Evolutionary conservation across 2,797 vertebrate species (phyloP).

Genomic region (Huso huso): DNA sequence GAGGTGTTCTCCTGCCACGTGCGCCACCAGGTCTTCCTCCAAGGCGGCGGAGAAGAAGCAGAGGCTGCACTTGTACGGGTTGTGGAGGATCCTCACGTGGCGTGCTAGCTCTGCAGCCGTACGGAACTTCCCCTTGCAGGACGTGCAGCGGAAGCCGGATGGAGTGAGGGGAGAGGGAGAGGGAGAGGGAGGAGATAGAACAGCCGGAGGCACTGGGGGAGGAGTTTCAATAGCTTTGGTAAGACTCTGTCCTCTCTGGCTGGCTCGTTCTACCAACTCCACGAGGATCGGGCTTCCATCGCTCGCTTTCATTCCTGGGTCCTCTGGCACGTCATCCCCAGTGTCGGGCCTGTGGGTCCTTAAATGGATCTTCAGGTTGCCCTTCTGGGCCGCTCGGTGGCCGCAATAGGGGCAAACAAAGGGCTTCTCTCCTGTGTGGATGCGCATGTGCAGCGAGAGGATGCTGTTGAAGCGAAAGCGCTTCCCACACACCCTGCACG

Average conservation of each 20-base stretch:
- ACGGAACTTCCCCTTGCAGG: slow-evolving; percentile 89
- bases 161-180: slow-evolving; percentile 35
- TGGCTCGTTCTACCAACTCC: slow-evolving; percentile 24
- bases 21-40: slow-evolving; percentile 76
- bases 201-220: slow-evolving; percentile 55
- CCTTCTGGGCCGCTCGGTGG: slow-evolving; percentile 55
- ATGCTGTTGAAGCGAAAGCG: slow-evolving; percentile 90
- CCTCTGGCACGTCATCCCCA: slow-evolving; percentile 39
- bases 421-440: slow-evolving; percentile 62
- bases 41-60: slow-evolving; percentile 83
- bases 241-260: neutral
- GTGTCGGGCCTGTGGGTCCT: slow-evolving; percentile 51
- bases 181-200: slow-evolving; percentile 46
- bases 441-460: slow-evolving; percentile 79
- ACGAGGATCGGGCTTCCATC: slow-evolving; percentile 57
- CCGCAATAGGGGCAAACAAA: slow-evolving; percentile 50
- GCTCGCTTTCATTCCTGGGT: slow-evolving; percentile 53
- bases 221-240: neutral
- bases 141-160: slow-evolving; percentile 73
- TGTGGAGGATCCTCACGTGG: slow-evolving; percentile 83
- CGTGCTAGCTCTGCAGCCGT: slow-evolving; percentile 80
- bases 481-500: slow-evolving; percentile 83
- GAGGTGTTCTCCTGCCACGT: slow-evolving; percentile 73
- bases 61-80: slow-evolving; percentile 83
- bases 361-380: slow-evolving; percentile 49